These are phyloP conservation scores for Cyanoliseus patagonus DNA, from an alignment of 2,113 vertebrate species.

Conservation along the genomic window DNA sequence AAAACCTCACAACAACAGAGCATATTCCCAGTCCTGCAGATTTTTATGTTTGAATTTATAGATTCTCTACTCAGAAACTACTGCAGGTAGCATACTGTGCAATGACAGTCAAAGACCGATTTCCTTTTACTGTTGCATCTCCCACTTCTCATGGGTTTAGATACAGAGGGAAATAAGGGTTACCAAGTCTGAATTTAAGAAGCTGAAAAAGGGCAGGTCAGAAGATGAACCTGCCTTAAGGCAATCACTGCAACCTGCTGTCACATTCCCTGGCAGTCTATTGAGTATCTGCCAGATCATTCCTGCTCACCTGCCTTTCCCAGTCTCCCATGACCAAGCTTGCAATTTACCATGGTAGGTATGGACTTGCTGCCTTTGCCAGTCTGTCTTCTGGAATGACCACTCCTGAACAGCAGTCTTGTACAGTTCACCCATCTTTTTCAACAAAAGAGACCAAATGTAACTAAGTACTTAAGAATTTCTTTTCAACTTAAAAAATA, in stretches of 20 bases:
- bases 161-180: slow-evolving; percentile 82
- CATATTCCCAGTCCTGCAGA: neutral
- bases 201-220: slow-evolving; percentile 84
- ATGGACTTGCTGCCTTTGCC: neutral
- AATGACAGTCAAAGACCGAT: neutral
- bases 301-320: neutral
- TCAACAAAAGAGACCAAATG: neutral
- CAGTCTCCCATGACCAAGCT: neutral
- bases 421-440: neutral
- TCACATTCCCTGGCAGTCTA: slow-evolving; percentile 82
- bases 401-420: neutral
- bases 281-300: slow-evolving; percentile 64
- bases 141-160: slow-evolving; percentile 44
- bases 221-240: slow-evolving; percentile 85
- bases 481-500: neutral
- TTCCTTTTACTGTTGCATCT: neutral
- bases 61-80: neutral
- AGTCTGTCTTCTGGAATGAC: neutral
- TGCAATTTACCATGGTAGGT: neutral
- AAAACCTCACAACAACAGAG: neutral
- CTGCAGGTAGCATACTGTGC: neutral
- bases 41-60: neutral
- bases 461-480: neutral
- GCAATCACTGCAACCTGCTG: slow-evolving; percentile 83
- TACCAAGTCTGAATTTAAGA: slow-evolving; percentile 82